Evolutionary conservation across 2,797 vertebrate species (phyloP).

Genomic region (Thamnophis elegans): DNA sequence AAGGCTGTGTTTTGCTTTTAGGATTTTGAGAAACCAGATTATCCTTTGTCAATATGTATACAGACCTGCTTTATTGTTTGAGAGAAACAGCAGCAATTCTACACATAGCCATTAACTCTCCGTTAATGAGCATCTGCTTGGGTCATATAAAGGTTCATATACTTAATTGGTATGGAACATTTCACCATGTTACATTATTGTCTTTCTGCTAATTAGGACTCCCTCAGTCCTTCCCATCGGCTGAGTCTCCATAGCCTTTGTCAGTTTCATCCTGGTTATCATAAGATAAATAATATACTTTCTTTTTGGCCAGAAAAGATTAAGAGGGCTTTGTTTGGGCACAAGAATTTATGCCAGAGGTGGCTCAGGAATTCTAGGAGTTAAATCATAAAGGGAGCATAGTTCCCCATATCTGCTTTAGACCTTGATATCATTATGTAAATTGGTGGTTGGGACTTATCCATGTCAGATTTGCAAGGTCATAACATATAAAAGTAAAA

Average conservation of each 20-base stretch:
- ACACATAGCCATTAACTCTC: background rate
- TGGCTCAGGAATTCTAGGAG: background rate
- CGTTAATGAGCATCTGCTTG: background rate
- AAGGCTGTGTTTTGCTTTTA: background rate
- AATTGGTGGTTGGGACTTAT: background rate
- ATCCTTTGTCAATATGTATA: background rate
- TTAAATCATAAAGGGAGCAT: background rate
- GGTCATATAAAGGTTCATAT: background rate
- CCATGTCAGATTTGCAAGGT: background rate
- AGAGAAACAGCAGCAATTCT: background rate
- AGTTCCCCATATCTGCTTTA: background rate
- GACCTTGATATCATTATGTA: background rate
- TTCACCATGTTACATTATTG: background rate
- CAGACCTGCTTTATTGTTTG: background rate
- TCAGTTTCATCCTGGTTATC: background rate
- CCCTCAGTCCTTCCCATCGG: background rate
- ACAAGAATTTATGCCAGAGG: background rate
- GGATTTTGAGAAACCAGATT: background rate
- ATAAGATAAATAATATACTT: background rate
- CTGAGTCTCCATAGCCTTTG: background rate
- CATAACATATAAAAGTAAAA: background rate
- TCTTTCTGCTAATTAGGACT: background rate
- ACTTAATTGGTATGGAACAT: background rate
- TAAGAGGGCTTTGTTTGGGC: background rate
- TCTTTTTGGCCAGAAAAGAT: background rate